These are phyloP conservation scores for Lottia gigantea DNA, from an alignment of 2,888 invertebrate species.

Conservation along the genomic window DNA sequence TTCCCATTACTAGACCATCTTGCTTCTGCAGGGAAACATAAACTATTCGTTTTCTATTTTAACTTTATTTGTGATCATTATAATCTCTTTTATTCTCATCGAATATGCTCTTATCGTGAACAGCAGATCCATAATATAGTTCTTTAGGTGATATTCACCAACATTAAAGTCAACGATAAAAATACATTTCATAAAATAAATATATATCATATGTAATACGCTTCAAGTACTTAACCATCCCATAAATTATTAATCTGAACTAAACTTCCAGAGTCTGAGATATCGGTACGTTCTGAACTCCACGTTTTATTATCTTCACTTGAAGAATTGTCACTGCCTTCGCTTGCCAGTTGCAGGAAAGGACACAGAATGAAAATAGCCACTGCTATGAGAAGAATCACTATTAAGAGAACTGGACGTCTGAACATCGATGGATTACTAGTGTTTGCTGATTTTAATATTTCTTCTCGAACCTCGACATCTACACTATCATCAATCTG, in stretches of 20 bases:
- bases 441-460: not conserved
- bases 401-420: constrained; percentile 4
- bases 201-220: too few relatives aligned
- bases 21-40: too few relatives aligned
- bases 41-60: too few relatives aligned
- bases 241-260: constrained; percentile 6
- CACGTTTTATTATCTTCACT: constrained; percentile 9
- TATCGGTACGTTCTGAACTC: not conserved
- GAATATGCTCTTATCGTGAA: too few relatives aligned
- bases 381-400: not conserved
- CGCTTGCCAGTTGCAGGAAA: not conserved
- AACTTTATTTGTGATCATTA: too few relatives aligned
- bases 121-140: too few relatives aligned
- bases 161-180: too few relatives aligned
- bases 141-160: too few relatives aligned
- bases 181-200: too few relatives aligned
- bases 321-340: not conserved
- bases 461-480: not conserved
- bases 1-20: too few relatives aligned
- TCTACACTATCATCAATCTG: constrained; percentile 2
- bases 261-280: not conserved
- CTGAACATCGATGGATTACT: not conserved
- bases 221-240: not conserved
- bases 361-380: constrained; percentile 4
- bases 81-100: too few relatives aligned